phyloP scores from a whole-genome alignment of 2,113 vertebrate species.

The Oceanites oceanicus region DNA sequence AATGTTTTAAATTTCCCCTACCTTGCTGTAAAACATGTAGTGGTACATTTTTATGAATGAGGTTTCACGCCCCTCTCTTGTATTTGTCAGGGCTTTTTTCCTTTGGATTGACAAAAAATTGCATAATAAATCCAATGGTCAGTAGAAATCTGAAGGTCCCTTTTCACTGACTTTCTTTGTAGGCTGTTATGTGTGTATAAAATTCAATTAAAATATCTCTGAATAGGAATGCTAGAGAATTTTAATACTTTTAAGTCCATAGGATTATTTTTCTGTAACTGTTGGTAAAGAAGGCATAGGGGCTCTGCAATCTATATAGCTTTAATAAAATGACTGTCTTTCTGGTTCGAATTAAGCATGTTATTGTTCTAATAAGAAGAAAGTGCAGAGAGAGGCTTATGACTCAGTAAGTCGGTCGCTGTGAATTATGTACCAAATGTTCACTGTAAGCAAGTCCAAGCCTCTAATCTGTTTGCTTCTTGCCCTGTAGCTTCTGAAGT shows the following conservation, averaged over 20 bases:
- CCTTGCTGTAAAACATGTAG: background rate
- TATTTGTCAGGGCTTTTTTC: background rate
- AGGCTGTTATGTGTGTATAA: background rate
- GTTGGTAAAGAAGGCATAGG: background rate
- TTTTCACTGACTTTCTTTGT: background rate
- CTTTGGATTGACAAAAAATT: background rate
- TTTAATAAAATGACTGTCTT: background rate
- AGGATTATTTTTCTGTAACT: background rate
- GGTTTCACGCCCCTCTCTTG: background rate
- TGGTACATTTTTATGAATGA: background rate
- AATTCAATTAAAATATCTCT: background rate
- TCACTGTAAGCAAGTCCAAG: background rate
- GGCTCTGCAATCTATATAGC: background rate
- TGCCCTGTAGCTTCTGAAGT: background rate
- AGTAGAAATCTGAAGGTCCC: background rate
- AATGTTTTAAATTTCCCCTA: background rate
- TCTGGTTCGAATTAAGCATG: background rate
- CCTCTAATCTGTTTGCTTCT: constrained; percentile 22
- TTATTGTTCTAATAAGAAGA: background rate
- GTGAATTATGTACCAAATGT: background rate
- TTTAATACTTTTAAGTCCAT: background rate
- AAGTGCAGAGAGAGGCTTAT: background rate
- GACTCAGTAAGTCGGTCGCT: background rate
- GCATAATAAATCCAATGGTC: background rate
- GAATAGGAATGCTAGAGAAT: background rate